Conservation (phyloP, 64 coral and sea anemone genomes). For the Pocillopora verrucosa region DNA sequence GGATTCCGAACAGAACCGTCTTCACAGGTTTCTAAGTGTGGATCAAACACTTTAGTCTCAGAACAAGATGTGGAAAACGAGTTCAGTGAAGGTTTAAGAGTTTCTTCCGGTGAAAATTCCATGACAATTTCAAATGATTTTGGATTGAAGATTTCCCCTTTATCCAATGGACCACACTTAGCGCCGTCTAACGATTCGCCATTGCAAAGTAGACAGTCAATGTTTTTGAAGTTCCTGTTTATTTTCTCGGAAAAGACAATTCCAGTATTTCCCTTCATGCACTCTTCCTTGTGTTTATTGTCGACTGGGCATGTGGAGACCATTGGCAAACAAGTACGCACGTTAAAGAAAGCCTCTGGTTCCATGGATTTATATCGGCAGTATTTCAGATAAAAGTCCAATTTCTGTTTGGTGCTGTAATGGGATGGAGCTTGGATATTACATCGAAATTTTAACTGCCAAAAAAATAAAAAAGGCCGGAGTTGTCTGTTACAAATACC, state of each 20-base stretch:
- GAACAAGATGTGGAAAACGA: background rate
- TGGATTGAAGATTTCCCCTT: constrained; percentile 53
- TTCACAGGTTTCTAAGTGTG: constrained; percentile 42
- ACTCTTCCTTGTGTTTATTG: background rate
- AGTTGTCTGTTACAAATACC: constrained; percentile 36
- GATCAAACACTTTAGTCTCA: constrained; percentile 23
- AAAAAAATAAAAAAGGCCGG: background rate
- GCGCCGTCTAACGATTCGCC: background rate
- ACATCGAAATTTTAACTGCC: constrained; percentile 68
- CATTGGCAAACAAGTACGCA: constrained; percentile 36
- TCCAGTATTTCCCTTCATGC: constrained; percentile 13
- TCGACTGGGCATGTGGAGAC: constrained; percentile 25
- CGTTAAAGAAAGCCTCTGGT: background rate
- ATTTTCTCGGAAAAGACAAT: background rate
- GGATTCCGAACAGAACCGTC: constrained; percentile 11
- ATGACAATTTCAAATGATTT: constrained; percentile 87
- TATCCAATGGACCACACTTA: constrained; percentile 60
- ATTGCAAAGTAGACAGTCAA: constrained; percentile 77
- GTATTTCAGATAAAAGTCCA: constrained; percentile 63
- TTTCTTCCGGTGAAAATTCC: background rate
- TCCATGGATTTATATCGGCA: constrained; percentile 37
- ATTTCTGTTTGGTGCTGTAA: constrained; percentile 32
- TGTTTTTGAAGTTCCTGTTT: constrained; percentile 61
- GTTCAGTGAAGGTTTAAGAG: background rate
- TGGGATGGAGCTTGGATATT: constrained; percentile 63